Percentiles rank a stretch among this genome's conserved stretches.
These are phyloP conservation scores for Prorops nasuta DNA, from an alignment of 1,140 invertebrate species.

Conservation along the genomic window DNA sequence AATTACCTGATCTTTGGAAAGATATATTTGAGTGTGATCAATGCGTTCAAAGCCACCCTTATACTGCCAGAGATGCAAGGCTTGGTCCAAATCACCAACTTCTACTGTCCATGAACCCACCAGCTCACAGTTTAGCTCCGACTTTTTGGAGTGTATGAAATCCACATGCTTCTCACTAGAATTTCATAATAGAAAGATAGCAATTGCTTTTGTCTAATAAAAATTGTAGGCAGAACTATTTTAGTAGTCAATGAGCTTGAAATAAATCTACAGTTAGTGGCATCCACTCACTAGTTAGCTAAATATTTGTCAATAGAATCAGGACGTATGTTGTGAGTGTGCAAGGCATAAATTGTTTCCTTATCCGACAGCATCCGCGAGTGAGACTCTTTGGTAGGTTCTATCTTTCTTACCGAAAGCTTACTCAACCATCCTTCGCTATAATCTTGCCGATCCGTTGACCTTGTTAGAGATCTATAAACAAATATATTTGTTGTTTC, in stretches of 20 bases:
- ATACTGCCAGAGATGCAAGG: constrained; percentile 92
- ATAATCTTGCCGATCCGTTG: constrained; percentile 55
- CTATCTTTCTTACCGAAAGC: constrained; percentile 84
- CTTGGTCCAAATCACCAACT: constrained; percentile 97
- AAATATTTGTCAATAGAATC: constrained; percentile 84
- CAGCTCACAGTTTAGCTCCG: constrained; percentile 70
- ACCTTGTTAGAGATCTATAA: constrained; percentile 42
- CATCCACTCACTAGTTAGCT: constrained; percentile 85
- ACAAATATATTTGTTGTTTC: constrained; percentile 9
- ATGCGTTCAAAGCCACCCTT: constrained; percentile 88
- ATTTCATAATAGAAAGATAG: constrained; percentile 12
- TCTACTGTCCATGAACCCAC: constrained; percentile 87
- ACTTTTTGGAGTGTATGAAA: constrained; percentile 72
- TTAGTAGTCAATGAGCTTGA: too few relatives aligned
- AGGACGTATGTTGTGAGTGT: constrained; percentile 91
- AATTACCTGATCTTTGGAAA: constrained; percentile 71
- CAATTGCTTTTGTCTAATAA: too few relatives aligned
- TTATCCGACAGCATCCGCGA: constrained; percentile 93
- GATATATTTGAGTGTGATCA: constrained; percentile 73
- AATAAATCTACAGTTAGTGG: too few relatives aligned
- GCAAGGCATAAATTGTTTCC: constrained; percentile 90
- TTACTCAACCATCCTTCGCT: constrained; percentile 87
- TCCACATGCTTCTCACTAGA: constrained; percentile 78
- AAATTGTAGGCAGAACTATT: too few relatives aligned
- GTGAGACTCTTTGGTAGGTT: constrained; percentile 93